Percentiles rank a stretch among this genome's conserved stretches.
Evolutionary conservation across 2,888 invertebrate genomes (phyloP).

Genomic region (Lasius platythorax): DNA sequence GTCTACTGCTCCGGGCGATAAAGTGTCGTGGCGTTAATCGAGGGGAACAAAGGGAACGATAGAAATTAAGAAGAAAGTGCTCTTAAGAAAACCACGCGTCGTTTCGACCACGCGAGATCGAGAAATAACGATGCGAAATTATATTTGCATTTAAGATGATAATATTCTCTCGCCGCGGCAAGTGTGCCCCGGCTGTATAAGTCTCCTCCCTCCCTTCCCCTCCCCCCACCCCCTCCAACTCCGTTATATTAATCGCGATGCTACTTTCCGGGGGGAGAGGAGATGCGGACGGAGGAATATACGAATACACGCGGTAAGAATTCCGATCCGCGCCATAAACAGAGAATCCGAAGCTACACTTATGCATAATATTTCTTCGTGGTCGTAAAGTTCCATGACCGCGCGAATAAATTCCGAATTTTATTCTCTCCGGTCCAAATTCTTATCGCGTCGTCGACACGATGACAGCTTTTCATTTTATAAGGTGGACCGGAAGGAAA

Average conservation of each 20-base stretch:
- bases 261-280: not conserved
- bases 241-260: slow-evolving; percentile 51
- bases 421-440: slow-evolving; percentile 48
- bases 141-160: slow-evolving; percentile 54
- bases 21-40: slow-evolving; percentile 52
- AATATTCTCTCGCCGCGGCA: slow-evolving; percentile 19
- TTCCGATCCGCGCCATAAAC: slow-evolving; percentile 50
- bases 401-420: slow-evolving; percentile 47
- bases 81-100: slow-evolving; percentile 45
- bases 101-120: slow-evolving; percentile 30
- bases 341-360: slow-evolving; percentile 50
- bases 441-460: slow-evolving; percentile 68
- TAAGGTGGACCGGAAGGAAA: not conserved
- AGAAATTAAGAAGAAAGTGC: slow-evolving; percentile 54
- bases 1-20: slow-evolving; percentile 35
- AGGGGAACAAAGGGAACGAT: slow-evolving; percentile 51
- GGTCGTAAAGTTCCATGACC: slow-evolving; percentile 45
- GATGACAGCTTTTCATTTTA: slow-evolving; percentile 54
- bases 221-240: too few species aligned
- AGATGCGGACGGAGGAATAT: not conserved
- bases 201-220: too few species aligned
- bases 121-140: slow-evolving; percentile 55
- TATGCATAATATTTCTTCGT: slow-evolving; percentile 52
- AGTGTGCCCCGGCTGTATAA: not conserved
- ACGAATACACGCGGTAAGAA: slow-evolving; percentile 33